These are phyloP conservation scores for Sarcoramphus papa DNA, from an alignment of 2,797 vertebrate genomes.

Conservation along the genomic window DNA sequence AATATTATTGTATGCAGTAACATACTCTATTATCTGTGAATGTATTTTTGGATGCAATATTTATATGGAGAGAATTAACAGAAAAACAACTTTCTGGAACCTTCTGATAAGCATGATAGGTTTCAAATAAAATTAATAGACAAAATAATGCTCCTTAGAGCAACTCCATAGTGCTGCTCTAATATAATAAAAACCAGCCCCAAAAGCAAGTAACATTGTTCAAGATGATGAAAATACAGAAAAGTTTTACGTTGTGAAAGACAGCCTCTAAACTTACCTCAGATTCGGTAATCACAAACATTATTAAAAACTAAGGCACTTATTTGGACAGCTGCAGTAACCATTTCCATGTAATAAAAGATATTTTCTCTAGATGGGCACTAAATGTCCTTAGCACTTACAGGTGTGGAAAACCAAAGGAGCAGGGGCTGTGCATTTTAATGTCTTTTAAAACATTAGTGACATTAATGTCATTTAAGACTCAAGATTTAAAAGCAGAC, in stretches of 20 bases:
- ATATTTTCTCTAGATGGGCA: background rate
- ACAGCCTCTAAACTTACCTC: background rate
- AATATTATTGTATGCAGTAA: slow-evolving; percentile 70
- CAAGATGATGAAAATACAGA: background rate
- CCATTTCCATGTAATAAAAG: background rate
- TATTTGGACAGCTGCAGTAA: background rate
- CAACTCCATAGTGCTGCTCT: background rate
- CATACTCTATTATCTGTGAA: slow-evolving; percentile 73
- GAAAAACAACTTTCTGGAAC: background rate
- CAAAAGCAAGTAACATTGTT: background rate
- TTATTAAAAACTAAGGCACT: background rate
- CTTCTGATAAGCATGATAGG: background rate
- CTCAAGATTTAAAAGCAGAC: background rate
- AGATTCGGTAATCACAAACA: background rate
- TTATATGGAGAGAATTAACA: background rate
- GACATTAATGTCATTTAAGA: no score
- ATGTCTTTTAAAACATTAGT: no score
- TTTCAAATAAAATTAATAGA: background rate
- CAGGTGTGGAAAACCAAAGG: background rate
- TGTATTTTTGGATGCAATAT: background rate
- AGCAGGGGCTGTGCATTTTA: background rate
- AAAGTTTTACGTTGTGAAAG: background rate
- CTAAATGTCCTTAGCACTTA: background rate
- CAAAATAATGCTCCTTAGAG: background rate
- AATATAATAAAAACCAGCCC: background rate